Evolutionary conservation across 92 coral and sea anemone species (phyloP).

Genomic region (Phenganax stokvisi): DNA sequence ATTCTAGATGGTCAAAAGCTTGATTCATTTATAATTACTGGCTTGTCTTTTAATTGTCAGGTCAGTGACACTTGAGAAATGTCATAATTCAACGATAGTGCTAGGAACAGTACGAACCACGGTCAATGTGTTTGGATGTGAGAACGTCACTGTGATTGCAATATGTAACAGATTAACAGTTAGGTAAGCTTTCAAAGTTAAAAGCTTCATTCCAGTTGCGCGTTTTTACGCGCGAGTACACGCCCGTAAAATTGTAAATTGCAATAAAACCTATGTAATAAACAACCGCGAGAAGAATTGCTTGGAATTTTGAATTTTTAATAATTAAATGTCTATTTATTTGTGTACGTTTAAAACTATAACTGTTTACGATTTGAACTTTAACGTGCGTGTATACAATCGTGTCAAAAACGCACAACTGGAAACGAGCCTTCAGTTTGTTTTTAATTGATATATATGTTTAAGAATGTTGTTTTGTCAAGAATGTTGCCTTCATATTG

Average conservation of each 20-base stretch:
- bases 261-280: not conserved
- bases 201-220: not conserved
- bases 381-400: too few relatives aligned
- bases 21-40: not conserved
- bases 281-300: not conserved
- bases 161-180: conserved; percentile 68
- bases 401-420: too few relatives aligned
- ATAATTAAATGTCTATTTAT: not conserved
- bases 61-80: conserved; percentile 86
- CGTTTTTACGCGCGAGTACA: too few relatives aligned
- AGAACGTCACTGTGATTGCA: conserved; percentile 71
- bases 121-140: conserved; percentile 86
- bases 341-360: too few relatives aligned
- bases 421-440: not conserved
- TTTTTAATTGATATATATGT: not conserved
- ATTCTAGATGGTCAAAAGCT: not conserved
- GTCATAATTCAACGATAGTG: conserved; percentile 89
- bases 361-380: too few relatives aligned
- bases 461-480: too few relatives aligned
- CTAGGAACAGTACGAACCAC: conserved; percentile 81
- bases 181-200: conserved; percentile 49
- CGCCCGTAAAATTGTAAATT: too few relatives aligned
- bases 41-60: conserved; percentile 38
- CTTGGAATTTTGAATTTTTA: not conserved
- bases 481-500: too few relatives aligned